Evolutionary conservation across 2,797 vertebrate species (phyloP).

Genomic region (Monodelphis domestica): DNA sequence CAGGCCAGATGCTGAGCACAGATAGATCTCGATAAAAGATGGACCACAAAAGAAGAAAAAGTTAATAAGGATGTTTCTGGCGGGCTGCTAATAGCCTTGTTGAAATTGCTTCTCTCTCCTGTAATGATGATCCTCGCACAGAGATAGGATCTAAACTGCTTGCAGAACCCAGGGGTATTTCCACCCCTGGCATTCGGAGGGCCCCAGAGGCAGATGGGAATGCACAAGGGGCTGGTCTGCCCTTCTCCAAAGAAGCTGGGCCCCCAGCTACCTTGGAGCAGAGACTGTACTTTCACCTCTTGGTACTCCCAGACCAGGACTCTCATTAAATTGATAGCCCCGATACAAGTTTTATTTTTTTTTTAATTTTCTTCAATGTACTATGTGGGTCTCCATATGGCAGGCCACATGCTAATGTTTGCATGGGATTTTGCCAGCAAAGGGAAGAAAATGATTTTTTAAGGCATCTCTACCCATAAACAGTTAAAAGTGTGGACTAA

Average conservation of each 20-base stretch:
- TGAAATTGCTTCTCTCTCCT: conserved; percentile 57
- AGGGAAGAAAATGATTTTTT: neutral
- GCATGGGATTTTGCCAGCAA: neutral
- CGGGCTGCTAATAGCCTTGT: conserved; percentile 48
- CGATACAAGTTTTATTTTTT: neutral
- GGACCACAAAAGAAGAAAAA: conserved; percentile 71
- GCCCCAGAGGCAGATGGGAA: conserved; percentile 61
- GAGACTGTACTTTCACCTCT: neutral
- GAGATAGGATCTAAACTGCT: conserved; percentile 80
- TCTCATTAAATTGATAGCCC: neutral
- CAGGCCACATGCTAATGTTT: neutral
- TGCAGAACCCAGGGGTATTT: conserved; percentile 91
- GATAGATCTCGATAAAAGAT: conserved; percentile 63
- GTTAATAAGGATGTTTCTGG: conserved; percentile 58
- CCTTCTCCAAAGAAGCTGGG: neutral
- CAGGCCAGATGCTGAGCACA: conserved; percentile 52
- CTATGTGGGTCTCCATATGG: accelerated
- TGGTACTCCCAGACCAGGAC: neutral
- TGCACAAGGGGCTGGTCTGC: neutral
- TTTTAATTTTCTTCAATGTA: accelerated
- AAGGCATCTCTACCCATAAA: conserved; percentile 76
- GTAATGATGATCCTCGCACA: conserved; percentile 43
- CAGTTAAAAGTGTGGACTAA: conserved; percentile 85
- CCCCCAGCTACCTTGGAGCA: neutral
- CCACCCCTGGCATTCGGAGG: conserved; percentile 87